Conservation (phyloP, 2,797 vertebrate species). For the Halcyon badia region DNA sequence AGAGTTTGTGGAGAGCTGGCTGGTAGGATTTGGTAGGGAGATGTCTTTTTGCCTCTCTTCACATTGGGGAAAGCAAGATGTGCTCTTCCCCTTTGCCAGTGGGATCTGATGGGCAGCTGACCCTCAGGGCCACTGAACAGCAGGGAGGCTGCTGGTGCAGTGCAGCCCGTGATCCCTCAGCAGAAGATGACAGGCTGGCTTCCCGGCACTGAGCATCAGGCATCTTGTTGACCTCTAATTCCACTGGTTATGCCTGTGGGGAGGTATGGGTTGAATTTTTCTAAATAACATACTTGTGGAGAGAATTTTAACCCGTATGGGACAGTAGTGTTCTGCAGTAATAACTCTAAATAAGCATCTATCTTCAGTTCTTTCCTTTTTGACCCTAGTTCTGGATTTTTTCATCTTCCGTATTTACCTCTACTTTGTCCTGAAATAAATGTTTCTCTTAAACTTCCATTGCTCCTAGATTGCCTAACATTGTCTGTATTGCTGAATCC, state of each 20-base stretch:
- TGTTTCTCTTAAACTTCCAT: not conserved
- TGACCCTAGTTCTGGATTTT: not conserved
- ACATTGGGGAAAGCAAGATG: accelerated
- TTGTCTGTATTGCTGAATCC: not conserved
- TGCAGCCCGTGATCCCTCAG: not conserved
- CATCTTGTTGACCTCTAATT: not conserved
- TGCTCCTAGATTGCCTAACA: not conserved
- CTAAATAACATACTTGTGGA: not conserved
- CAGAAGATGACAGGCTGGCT: not conserved
- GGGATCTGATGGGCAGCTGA: not conserved
- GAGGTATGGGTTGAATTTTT: not conserved
- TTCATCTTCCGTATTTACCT: not conserved
- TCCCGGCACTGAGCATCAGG: not conserved
- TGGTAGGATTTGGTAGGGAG: not conserved
- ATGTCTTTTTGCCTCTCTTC: not conserved
- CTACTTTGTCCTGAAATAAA: not conserved
- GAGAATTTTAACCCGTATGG: not conserved
- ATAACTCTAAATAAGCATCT: not conserved
- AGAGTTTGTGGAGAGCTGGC: not conserved
- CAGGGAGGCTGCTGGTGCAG: not conserved
- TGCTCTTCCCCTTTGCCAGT: not conserved
- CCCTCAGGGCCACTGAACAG: accelerated
- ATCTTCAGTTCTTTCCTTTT: not conserved
- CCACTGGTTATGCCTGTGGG: not conserved
- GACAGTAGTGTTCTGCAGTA: not conserved